These are phyloP conservation scores for Chloroceryle inda DNA, from an alignment of 2,797 vertebrate species.

Conservation along the genomic window DNA sequence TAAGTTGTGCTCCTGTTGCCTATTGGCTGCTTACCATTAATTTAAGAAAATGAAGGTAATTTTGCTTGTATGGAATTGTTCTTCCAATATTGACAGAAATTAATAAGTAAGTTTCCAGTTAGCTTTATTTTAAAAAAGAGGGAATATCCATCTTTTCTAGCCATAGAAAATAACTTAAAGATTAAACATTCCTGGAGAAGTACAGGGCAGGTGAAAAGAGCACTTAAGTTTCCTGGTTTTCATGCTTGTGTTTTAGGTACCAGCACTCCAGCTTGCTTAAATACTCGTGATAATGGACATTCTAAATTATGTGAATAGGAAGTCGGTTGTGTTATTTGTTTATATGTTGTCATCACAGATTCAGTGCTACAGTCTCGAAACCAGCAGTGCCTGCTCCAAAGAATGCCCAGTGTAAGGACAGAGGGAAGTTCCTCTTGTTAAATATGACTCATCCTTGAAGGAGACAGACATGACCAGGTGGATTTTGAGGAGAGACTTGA, in stretches of 20 bases:
- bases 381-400: not conserved
- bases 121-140: not conserved
- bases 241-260: not conserved
- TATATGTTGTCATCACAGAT: not conserved
- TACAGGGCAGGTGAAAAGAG: not conserved
- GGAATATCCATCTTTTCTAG: not conserved
- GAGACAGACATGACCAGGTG: not conserved
- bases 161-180: not conserved
- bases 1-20: not conserved
- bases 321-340: not conserved
- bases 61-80: not conserved
- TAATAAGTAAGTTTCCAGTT: not conserved
- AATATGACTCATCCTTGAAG: not conserved
- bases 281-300: not conserved
- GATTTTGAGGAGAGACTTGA: not conserved
- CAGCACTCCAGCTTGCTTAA: not conserved
- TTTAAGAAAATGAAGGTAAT: not conserved
- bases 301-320: not conserved
- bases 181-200: not conserved
- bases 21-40: not conserved
- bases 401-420: fast-evolving
- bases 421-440: not conserved
- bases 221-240: not conserved
- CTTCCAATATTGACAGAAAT: not conserved
- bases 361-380: not conserved